Percentiles rank a stretch among this genome's conserved stretches.
Evolutionary conservation across 2,797 vertebrate genomes (phyloP).

Genomic region (Galagoides demidoff): DNA sequence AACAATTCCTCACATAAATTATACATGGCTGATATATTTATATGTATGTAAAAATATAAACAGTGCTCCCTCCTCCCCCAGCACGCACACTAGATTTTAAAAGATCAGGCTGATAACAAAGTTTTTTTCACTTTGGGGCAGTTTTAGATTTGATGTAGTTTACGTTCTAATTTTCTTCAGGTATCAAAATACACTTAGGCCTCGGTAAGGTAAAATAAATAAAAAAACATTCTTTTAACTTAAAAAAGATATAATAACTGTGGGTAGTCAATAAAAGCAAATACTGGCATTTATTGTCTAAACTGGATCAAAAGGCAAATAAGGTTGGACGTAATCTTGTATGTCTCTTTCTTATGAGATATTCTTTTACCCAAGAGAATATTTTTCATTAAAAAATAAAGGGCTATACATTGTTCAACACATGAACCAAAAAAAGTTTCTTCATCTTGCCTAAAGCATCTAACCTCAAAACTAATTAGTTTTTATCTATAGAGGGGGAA

Average conservation of each 20-base stretch:
- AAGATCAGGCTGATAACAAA: neutral
- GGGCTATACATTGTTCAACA: neutral
- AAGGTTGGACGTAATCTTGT: neutral
- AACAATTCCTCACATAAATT: neutral
- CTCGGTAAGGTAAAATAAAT: neutral
- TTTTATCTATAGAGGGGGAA: constrained; percentile 5
- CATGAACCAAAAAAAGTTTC: neutral
- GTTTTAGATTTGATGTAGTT: neutral
- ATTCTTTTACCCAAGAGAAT: neutral
- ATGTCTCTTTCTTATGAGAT: neutral
- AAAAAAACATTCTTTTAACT: neutral
- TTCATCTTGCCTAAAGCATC: neutral
- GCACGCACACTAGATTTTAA: neutral
- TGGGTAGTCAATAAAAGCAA: neutral
- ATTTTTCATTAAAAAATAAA: constrained; percentile 24
- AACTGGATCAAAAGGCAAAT: neutral
- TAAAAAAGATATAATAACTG: neutral
- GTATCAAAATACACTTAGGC: neutral
- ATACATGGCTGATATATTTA: neutral
- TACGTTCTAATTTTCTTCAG: neutral
- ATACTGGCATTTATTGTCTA: neutral
- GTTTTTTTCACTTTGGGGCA: neutral
- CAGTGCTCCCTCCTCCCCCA: neutral
- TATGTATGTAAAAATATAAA: neutral
- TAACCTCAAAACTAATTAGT: neutral